These are phyloP conservation scores for Papilio machaon DNA, from an alignment of 1,140 invertebrate genomes.

Conservation along the genomic window DNA sequence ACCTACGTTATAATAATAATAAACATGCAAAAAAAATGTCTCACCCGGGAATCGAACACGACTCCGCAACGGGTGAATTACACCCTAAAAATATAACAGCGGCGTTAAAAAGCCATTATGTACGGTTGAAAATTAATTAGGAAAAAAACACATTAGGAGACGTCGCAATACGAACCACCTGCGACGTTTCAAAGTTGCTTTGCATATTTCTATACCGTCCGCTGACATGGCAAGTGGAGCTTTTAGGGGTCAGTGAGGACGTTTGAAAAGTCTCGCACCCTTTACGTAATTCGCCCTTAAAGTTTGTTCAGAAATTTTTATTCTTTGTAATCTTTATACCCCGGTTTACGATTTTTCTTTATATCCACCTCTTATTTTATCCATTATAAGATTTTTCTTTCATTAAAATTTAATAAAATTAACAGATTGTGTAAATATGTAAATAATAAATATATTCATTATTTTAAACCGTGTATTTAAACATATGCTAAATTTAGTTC, in stretches of 20 bases:
- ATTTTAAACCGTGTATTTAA: no score
- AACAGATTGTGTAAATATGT: background rate
- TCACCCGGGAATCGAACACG: slow-evolving; percentile 45
- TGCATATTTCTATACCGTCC: slow-evolving; percentile 42
- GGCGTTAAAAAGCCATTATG: slow-evolving; percentile 45
- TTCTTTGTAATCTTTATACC: no score
- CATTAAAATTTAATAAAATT: background rate
- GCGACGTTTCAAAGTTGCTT: slow-evolving; percentile 42
- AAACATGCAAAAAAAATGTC: slow-evolving; percentile 41
- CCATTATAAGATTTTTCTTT: no score
- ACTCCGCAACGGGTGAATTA: slow-evolving; percentile 37
- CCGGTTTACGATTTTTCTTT: background rate
- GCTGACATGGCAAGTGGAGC: background rate
- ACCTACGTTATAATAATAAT: slow-evolving; percentile 35
- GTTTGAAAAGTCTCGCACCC: background rate
- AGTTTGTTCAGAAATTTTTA: no score
- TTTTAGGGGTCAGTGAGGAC: slow-evolving; percentile 5
- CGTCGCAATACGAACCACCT: slow-evolving; percentile 42
- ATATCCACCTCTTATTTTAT: background rate
- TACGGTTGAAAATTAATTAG: slow-evolving; percentile 43
- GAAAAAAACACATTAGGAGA: slow-evolving; percentile 45
- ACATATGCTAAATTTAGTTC: no score
- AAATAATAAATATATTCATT: no score
- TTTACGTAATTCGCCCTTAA: background rate
- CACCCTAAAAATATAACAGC: slow-evolving; percentile 42